phyloP scores from a whole-genome alignment of 2,797 vertebrate genomes.

The Myotis pilosus region DNA sequence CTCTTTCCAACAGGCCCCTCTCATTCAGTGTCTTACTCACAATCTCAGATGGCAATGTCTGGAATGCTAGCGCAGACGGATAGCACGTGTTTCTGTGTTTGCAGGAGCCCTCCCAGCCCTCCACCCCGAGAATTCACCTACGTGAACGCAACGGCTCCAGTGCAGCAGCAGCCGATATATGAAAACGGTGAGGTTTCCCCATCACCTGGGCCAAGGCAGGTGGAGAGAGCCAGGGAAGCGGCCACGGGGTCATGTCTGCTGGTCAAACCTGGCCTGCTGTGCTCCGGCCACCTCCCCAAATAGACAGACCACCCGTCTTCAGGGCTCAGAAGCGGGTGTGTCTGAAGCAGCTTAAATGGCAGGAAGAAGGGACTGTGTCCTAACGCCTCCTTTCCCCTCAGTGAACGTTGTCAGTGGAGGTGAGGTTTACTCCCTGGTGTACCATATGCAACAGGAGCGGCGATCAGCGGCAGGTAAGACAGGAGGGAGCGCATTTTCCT shows the following conservation, averaged over 20 bases:
- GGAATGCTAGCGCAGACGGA: not conserved
- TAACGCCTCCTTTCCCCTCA: not conserved
- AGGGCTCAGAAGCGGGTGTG: not conserved
- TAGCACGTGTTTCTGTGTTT: not conserved
- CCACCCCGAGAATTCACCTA: not conserved
- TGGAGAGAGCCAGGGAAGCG: not conserved
- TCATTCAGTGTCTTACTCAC: not conserved
- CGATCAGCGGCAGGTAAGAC: slow-evolving; percentile 42
- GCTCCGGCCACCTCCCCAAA: not conserved
- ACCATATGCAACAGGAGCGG: not conserved
- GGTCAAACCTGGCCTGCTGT: not conserved
- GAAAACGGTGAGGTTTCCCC: slow-evolving; percentile 62
- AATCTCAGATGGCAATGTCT: not conserved
- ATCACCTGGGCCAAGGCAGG: not conserved
- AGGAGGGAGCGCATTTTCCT: not conserved
- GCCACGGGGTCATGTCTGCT: not conserved
- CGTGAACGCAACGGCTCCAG: not conserved
- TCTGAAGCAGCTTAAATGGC: too few relatives aligned
- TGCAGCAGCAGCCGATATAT: not conserved
- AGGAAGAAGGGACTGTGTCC: not conserved
- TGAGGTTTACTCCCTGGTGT: slow-evolving; percentile 64
- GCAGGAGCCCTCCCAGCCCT: slow-evolving; percentile 15
- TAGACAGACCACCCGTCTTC: not conserved
- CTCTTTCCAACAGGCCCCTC: not conserved
- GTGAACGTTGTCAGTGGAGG: not conserved